These are phyloP conservation scores for Coregonus sp. DNA, from an alignment of 2,797 vertebrate genomes.

Conservation along the genomic window DNA sequence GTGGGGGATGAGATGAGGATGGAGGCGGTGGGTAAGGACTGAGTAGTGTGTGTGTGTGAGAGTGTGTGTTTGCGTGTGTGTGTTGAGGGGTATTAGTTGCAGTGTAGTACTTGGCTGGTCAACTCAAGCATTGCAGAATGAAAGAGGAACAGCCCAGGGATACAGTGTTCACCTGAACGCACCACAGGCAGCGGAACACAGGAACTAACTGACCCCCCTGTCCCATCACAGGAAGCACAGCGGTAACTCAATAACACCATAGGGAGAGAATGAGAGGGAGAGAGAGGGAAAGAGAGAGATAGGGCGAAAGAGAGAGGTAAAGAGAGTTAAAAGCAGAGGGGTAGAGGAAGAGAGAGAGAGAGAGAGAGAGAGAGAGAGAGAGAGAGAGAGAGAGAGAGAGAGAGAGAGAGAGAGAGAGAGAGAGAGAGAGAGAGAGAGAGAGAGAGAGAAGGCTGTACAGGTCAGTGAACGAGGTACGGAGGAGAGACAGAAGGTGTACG, in stretches of 20 bases:
- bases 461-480: not conserved
- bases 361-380: constrained; percentile 14
- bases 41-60: not conserved
- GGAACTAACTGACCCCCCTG: not conserved
- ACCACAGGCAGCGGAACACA: constrained; percentile 29
- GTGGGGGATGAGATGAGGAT: constrained; percentile 1
- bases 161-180: constrained; percentile 57
- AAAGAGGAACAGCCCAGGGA: constrained; percentile 50
- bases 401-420: not conserved
- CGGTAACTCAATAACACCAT: not conserved
- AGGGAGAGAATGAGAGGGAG: not conserved
- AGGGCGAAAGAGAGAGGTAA: no score
- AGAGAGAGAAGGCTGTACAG: constrained; percentile 28
- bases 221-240: not conserved
- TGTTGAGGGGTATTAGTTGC: constrained; percentile 16
- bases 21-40: not conserved
- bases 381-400: not conserved
- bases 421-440: not conserved
- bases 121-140: constrained; percentile 31
- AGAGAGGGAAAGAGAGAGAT: no score
- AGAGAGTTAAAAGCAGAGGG: constrained; percentile 23
- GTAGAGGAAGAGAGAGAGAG: constrained; percentile 28
- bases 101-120: constrained; percentile 37
- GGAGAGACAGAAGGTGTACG: not conserved
- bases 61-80: not conserved